phyloP scores from a whole-genome alignment of 2,888 invertebrate species.

The Clitarchus hookeri region DNA sequence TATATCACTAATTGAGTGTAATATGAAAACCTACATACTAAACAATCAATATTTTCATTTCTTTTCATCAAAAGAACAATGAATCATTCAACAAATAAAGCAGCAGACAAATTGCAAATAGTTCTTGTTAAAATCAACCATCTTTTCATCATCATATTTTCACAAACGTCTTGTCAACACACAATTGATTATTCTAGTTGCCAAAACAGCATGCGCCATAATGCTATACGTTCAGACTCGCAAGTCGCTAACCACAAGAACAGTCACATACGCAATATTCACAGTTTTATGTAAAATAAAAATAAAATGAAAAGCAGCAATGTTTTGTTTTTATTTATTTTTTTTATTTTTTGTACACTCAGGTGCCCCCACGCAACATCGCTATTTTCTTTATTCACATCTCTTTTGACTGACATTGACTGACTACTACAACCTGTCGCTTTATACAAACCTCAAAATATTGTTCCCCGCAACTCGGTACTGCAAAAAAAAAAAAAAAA shows the following conservation, averaged over 20 bases:
- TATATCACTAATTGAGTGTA: slow-evolving; percentile 25
- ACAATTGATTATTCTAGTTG: slow-evolving; percentile 1
- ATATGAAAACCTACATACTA: slow-evolving; percentile 28
- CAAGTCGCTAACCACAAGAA: slow-evolving; percentile 17
- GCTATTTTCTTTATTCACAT: background rate
- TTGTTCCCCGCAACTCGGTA: background rate
- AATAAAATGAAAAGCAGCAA: slow-evolving; percentile 25
- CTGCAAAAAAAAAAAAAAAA: background rate
- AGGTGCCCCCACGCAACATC: slow-evolving; percentile 27
- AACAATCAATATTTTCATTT: slow-evolving; percentile 26
- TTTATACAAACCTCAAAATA: background rate
- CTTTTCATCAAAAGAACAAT: slow-evolving; percentile 24
- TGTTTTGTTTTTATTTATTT: slow-evolving; percentile 25
- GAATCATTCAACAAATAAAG: slow-evolving; percentile 25
- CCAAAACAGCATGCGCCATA: background rate
- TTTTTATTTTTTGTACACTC: slow-evolving; percentile 26
- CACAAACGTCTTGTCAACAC: background rate
- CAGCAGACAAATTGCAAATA: slow-evolving; percentile 24
- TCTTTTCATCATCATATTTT: background rate
- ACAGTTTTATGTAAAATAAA: slow-evolving; percentile 15
- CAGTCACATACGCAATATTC: slow-evolving; percentile 5
- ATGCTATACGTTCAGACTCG: background rate
- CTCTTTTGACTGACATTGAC: background rate
- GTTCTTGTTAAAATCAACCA: slow-evolving; percentile 19
- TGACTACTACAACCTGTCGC: background rate